Evolutionary conservation across 2,888 invertebrate species (phyloP).

Genomic region (Heteropelma amictum): DNA sequence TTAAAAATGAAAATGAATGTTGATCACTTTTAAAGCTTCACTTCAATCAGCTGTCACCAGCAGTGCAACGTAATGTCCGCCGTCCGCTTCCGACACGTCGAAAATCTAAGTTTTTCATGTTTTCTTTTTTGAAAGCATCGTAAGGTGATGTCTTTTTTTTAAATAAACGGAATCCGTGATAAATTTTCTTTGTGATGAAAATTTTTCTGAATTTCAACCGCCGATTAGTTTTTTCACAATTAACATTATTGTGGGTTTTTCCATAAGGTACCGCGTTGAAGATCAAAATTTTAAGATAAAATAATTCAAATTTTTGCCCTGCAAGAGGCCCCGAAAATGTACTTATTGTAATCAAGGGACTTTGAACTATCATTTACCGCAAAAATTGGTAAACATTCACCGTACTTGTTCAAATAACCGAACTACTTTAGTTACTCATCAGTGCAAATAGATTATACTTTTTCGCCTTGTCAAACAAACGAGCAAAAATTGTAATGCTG

Average conservation of each 20-base stretch:
- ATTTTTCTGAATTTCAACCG: slow-evolving; percentile 19
- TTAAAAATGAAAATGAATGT: not conserved
- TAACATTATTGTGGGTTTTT: slow-evolving; percentile 13
- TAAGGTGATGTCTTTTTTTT: slow-evolving; percentile 17
- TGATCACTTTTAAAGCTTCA: not conserved
- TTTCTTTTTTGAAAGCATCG: not conserved
- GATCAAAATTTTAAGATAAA: slow-evolving; percentile 1
- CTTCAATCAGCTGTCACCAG: slow-evolving; percentile 11
- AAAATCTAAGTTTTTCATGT: too few relatives aligned
- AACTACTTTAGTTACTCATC: too few relatives aligned
- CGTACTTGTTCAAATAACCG: too few relatives aligned
- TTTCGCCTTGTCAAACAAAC: too few relatives aligned
- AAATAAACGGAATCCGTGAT: slow-evolving; percentile 23
- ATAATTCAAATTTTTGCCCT: slow-evolving; percentile 4
- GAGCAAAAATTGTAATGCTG: too few relatives aligned
- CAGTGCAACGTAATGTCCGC: slow-evolving; percentile 17
- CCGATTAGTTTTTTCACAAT: slow-evolving; percentile 24
- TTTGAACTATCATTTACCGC: too few relatives aligned
- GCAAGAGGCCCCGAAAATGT: slow-evolving; percentile 2
- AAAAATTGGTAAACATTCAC: too few relatives aligned
- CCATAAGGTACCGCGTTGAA: slow-evolving; percentile 17
- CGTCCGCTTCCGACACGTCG: slow-evolving; percentile 13
- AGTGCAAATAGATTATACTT: too few relatives aligned
- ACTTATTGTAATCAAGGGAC: slow-evolving; percentile 10
- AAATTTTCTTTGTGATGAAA: too few relatives aligned